These are phyloP conservation scores for Pteria penguin DNA, from an alignment of 2,888 invertebrate species.

Conservation along the genomic window DNA sequence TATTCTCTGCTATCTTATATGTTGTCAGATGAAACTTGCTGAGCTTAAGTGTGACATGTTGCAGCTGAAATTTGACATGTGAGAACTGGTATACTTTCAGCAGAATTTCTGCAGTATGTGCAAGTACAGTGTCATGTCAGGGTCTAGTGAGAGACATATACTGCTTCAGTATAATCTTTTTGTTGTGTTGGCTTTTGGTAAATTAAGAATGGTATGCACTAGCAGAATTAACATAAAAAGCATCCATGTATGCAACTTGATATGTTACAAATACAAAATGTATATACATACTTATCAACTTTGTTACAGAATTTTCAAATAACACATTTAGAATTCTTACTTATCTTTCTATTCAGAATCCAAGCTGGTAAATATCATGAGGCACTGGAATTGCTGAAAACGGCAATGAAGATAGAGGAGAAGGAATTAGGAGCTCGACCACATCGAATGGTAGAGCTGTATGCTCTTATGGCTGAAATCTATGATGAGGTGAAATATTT, in stretches of 20 bases:
- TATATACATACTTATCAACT: no score
- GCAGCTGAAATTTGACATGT: no score
- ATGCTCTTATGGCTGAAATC: constrained; percentile 78
- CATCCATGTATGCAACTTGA: background rate
- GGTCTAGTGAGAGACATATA: no score
- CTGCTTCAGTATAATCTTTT: no score
- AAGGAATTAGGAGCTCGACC: constrained; percentile 76
- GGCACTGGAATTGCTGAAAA: constrained; percentile 75
- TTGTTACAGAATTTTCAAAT: no score
- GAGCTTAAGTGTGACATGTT: no score
- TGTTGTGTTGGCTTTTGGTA: background rate
- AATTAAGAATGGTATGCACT: background rate
- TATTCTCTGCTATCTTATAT: no score
- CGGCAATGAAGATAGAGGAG: constrained; percentile 78
- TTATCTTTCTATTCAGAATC: constrained; percentile 61
- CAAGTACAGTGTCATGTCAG: no score
- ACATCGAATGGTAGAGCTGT: constrained; percentile 78
- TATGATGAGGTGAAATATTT: constrained; percentile 79
- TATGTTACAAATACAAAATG: no score
- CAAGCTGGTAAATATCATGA: constrained; percentile 77
- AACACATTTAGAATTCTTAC: background rate
- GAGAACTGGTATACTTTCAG: no score
- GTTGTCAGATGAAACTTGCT: no score
- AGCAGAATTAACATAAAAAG: background rate
- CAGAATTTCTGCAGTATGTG: no score